These are phyloP conservation scores for Heliconius eleuchia DNA, from an alignment of 1,140 invertebrate genomes.

Conservation along the genomic window DNA sequence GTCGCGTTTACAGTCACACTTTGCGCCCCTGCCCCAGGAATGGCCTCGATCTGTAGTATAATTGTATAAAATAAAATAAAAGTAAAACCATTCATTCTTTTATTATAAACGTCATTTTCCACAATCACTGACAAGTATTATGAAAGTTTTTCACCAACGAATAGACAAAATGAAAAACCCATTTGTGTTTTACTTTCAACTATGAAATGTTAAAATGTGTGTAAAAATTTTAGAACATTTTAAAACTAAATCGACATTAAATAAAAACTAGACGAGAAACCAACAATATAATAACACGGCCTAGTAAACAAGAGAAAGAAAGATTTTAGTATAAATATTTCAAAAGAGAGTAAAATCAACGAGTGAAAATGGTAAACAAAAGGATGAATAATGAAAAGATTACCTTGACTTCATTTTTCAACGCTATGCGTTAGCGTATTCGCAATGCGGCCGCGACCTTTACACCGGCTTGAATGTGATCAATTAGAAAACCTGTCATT, in stretches of 20 bases:
- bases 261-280: background rate
- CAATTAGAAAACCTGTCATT: conserved; percentile 18
- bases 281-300: conserved; percentile 25
- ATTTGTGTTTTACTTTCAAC: background rate
- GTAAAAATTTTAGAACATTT: conserved; percentile 1
- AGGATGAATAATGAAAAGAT: conserved; percentile 38
- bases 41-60: background rate
- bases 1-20: too few relatives aligned
- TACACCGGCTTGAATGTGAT: conserved; percentile 19
- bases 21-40: too few relatives aligned
- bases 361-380: conserved; percentile 33
- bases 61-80: background rate
- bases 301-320: conserved; percentile 1
- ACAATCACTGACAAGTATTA: background rate
- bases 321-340: conserved; percentile 22
- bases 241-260: background rate
- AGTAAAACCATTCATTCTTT: background rate
- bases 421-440: conserved; percentile 27
- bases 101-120: background rate
- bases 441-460: conserved; percentile 28
- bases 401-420: conserved; percentile 37
- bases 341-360: conserved; percentile 33
- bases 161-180: background rate
- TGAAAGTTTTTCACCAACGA: background rate
- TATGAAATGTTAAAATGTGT: background rate